These are phyloP conservation scores for Eustalomyia histrio DNA, from an alignment of 2,888 invertebrate genomes.

Conservation along the genomic window DNA sequence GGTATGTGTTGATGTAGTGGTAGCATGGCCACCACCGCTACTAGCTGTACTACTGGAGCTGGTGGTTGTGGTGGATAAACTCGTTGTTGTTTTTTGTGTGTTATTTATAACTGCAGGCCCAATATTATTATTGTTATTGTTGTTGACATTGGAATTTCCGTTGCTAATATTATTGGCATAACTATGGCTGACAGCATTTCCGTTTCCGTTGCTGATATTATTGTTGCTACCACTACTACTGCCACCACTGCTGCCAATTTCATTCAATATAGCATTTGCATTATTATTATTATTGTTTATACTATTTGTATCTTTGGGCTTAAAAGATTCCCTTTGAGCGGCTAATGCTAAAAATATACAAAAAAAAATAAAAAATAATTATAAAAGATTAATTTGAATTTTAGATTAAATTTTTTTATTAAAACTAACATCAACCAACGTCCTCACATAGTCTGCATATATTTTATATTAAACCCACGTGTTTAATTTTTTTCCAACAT, in stretches of 20 bases:
- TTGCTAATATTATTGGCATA: conserved; percentile 65
- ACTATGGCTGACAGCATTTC: conserved; percentile 59
- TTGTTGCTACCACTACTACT: conserved; percentile 64
- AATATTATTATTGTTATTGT: conserved; percentile 48
- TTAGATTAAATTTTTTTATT: conserved; percentile 20
- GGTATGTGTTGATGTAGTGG: conserved; percentile 55
- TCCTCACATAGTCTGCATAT: not conserved
- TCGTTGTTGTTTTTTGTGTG: conserved; percentile 47
- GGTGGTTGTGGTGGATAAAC: conserved; percentile 46
- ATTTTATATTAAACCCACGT: not conserved
- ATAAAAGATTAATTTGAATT: conserved; percentile 30
- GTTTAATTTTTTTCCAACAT: not conserved
- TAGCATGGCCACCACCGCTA: conserved; percentile 34
- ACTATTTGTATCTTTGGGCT: conserved; percentile 76
- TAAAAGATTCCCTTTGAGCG: conserved; percentile 78
- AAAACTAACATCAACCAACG: conserved; percentile 13
- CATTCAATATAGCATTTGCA: conserved; percentile 72
- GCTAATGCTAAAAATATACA: conserved; percentile 71
- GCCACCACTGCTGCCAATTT: conserved; percentile 51
- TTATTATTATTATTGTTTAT: conserved; percentile 70
- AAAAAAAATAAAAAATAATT: conserved; percentile 12
- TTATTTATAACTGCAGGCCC: conserved; percentile 39
- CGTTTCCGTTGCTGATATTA: conserved; percentile 40
- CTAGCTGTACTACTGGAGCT: conserved; percentile 38
- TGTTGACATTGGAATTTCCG: conserved; percentile 63